Conservation (phyloP, 2,888 invertebrate genomes). For the Dione juno region DNA sequence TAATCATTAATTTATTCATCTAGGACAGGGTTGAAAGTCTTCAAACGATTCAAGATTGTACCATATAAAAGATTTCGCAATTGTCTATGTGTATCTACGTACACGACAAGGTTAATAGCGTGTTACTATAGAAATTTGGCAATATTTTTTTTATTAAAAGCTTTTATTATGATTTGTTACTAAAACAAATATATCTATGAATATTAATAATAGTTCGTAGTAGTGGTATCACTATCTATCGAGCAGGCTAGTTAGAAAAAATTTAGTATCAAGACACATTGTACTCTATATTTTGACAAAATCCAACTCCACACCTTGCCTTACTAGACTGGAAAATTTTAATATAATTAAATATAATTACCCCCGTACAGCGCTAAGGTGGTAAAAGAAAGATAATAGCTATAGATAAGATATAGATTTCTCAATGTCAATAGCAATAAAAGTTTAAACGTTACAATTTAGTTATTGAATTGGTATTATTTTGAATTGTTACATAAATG, state of each 20-base stretch:
- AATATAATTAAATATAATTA: background rate
- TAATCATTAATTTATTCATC: constrained; percentile 7
- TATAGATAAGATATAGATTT: constrained; percentile 7
- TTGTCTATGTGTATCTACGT: constrained; percentile 29
- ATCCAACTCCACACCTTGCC: no score
- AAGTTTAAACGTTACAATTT: constrained; percentile 46
- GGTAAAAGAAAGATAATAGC: background rate
- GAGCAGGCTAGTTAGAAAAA: no score
- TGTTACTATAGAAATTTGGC: constrained; percentile 21
- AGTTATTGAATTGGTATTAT: constrained; percentile 46
- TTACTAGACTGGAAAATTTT: no score
- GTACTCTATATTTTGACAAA: background rate
- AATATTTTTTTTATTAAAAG: constrained; percentile 4
- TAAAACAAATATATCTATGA: background rate
- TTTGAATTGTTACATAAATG: constrained; percentile 64
- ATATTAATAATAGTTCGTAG: no score
- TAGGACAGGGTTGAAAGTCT: background rate
- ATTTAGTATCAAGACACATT: no score
- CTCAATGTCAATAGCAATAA: constrained; percentile 59
- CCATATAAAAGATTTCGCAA: constrained; percentile 42
- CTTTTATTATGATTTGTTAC: background rate
- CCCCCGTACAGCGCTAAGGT: background rate
- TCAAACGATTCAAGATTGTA: constrained; percentile 33
- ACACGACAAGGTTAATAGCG: constrained; percentile 40
- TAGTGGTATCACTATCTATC: no score